phyloP scores from a whole-genome alignment of 2,113 vertebrate species.

The Phylloscopus trochiloides region DNA sequence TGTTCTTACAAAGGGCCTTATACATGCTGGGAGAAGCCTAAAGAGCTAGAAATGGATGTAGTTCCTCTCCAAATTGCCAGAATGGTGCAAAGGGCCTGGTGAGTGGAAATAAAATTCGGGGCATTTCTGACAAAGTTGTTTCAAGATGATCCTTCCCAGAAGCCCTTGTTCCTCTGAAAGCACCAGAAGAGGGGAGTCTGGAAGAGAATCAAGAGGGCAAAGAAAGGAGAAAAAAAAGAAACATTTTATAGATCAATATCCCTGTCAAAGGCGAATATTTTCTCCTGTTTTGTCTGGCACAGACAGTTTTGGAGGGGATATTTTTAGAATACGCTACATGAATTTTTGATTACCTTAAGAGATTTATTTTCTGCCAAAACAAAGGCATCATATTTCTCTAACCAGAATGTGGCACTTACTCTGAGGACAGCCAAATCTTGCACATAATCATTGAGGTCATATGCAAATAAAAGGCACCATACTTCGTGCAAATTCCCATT shows the following conservation, averaged over 20 bases:
- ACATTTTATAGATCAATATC: constrained; percentile 45
- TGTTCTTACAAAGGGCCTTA: neutral
- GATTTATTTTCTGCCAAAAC: constrained; percentile 67
- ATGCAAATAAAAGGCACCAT: constrained; percentile 65
- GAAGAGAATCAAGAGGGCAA: constrained; percentile 1
- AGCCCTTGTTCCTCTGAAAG: neutral
- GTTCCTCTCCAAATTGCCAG: neutral
- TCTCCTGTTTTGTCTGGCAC: constrained; percentile 65
- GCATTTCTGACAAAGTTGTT: neutral
- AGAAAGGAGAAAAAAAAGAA: constrained; percentile 13
- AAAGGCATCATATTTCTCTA: constrained; percentile 52
- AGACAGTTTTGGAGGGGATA: constrained; percentile 4
- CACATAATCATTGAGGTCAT: constrained; percentile 72
- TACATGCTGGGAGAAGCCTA: neutral
- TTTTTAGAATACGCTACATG: constrained; percentile 33
- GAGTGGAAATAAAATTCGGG: neutral
- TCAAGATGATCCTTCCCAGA: neutral
- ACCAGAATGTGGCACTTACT: constrained; percentile 53
- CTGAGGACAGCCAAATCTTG: constrained; percentile 61
- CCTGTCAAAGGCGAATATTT: constrained; percentile 36
- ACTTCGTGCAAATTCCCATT: constrained; percentile 46
- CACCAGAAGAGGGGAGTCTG: neutral
- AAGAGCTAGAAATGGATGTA: neutral
- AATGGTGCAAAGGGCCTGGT: neutral
- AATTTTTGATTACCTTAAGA: constrained; percentile 61